Evolutionary conservation across 2,797 vertebrate species (phyloP), one percentile per base, ranked within the genome.

Genomic region (Mareca penelope): DNA sequence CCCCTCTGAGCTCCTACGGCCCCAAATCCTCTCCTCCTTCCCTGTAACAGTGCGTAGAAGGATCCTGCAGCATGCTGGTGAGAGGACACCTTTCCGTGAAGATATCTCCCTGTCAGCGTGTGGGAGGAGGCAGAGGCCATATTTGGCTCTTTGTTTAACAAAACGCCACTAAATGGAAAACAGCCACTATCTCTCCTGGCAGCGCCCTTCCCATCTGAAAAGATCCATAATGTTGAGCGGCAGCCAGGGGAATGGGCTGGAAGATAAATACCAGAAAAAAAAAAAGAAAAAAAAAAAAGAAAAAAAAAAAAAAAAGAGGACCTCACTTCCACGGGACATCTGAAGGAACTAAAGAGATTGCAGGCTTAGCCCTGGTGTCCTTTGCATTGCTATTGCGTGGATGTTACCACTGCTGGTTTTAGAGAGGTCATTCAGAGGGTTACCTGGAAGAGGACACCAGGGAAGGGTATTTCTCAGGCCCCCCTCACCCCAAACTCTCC

Each of bases 311-410:
- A 55, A 67, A 13, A 35, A 39, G 42, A 37, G 29, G 72, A 4
- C 37, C 1, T 7, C 23, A 2, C 19, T 46, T 61, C 71, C 10
- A 26, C 46, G 40, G 48, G 40, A 14, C 23, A 7, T 12, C 40
- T 21, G 90, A 42, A 85, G 86, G 76, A 81, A 26, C 44, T 28
- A 29, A 84, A 68, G 48, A 5, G 1, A 10, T 29, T 48, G 59
- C 88, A 59, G 67, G 78, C 92, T 60, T 8, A 31, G 81, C 76
- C 42, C 65, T 6, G 76, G 15, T 52, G 50, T 15, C 61, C 61
- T 52, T 55, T 8, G 80, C 88, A 2, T 35, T 46, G 89, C 92
- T 95, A 31, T 65, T 84, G 94, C 77, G 28, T 40, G 89, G 77
- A 33, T 50, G 50, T 50, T 4, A 0, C 2, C 2, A 3, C 15